Conservation (phyloP, 2,113 vertebrate genomes). For the Felis chaus region DNA sequence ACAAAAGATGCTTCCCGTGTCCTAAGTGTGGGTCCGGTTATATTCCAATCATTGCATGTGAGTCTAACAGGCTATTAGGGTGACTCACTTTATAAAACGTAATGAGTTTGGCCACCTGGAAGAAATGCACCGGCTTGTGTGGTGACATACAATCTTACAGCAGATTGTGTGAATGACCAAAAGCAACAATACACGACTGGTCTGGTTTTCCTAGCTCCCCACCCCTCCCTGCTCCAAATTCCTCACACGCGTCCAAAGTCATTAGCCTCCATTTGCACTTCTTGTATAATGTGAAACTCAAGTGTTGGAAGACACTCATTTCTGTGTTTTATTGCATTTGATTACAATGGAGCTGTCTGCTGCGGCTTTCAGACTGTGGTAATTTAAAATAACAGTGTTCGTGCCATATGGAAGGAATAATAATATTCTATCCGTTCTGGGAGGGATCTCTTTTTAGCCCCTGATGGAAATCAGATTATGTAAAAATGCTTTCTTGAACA, state of each 20-base stretch:
- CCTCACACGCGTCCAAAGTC: neutral
- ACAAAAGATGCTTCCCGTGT: neutral
- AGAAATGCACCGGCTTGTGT: neutral
- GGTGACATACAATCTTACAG: neutral
- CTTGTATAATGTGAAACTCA: neutral
- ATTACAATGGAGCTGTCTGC: slow-evolving; percentile 42
- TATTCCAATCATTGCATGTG: neutral
- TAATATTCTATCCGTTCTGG: slow-evolving; percentile 45
- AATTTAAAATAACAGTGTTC: slow-evolving; percentile 56
- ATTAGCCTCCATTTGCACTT: neutral
- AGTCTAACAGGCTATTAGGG: neutral
- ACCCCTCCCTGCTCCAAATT: neutral
- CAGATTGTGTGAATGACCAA: neutral
- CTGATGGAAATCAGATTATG: slow-evolving; percentile 41
- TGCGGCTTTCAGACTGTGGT: slow-evolving; percentile 25
- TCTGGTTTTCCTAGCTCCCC: neutral
- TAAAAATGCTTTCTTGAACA: slow-evolving; percentile 65
- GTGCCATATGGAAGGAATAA: slow-evolving; percentile 67
- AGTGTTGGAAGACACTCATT: neutral
- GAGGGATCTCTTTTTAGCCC: slow-evolving; percentile 65
- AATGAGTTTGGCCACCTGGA: neutral
- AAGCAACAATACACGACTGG: neutral
- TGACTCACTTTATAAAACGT: neutral
- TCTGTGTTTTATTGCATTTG: slow-evolving; percentile 20
- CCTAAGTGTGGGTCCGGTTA: neutral